Evolutionary conservation across 1,140 invertebrate genomes (phyloP), one percentile per base, ranked within the genome.

Genomic region (Listronotus bonariensis): DNA sequence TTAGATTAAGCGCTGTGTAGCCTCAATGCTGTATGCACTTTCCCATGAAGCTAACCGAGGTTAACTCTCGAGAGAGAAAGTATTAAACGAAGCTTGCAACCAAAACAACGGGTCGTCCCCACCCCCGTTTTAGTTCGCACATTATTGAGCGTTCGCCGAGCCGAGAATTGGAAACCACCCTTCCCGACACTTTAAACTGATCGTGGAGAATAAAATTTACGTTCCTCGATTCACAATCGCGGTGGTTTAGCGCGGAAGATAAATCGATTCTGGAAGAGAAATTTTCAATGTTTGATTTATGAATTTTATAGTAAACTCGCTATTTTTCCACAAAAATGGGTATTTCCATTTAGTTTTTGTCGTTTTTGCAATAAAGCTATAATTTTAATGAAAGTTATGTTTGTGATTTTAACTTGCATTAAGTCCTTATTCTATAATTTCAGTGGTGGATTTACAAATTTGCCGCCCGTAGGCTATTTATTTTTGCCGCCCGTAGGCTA

Each of bases 141-240:
- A 74, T 78, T 78, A 78, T 78, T 78, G 76, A 78, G 73, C 76
- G 75, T 71, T 70, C 68, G 76, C 53, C 75, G 74, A 77, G 76
- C 72, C 72, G 75, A 76, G 74, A 78, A 78, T 78, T 74, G 69
- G 73, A 74, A 75, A 77, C 75, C 72, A 74, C 76, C 75, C 74
- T 72, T 68, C 65, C 58, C 69, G 65, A 67, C 67, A 59, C 76
- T 77, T 78, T 77, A 77, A 77, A 77, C 75, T 76, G 75, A 77
- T 77, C 76, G 74, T 70, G 72, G 71, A 77, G 74, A 77, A 77
- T 76, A 72, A 77, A 77, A 76, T 77, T 77, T 77, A 75, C 74
- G 70, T 65, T 42, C 53, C 53, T 56, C 42, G 54, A 57, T 63
- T 56, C 53, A 38, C 52, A 63, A 57, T 57, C 52, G 53, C 62